Base-by-base conservation (phyloP, 2,797 vertebrate species). In the Amphiprion clarkii region DNA sequence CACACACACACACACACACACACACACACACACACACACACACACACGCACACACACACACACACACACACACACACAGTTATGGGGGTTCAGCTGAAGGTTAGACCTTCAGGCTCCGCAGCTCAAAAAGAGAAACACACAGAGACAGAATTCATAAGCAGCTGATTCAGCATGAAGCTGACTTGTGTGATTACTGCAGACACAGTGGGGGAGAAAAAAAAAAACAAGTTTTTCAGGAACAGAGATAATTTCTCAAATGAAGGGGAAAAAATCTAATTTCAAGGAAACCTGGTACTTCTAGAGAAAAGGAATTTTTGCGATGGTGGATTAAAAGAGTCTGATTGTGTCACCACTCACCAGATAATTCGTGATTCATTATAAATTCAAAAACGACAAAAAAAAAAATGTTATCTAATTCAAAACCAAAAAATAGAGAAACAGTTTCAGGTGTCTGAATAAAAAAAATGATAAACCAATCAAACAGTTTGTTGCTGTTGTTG, bases 21-120 rank as follows among this genome's bases (percentile, higher is more conserved):
- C 29, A 42, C 51, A 25, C 51, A 53, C 6, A 4, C 51, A 71
- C 66, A 23, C 51, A 17, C n/a, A 48, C n/a, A 59, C 42, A 63
- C 42, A 65, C 42, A 68, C 40, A 44, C 27, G 49, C 51, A 67
- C 66, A 68, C 56, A 51, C n/a, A 53, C 25, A 60, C 42, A 63
- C 42, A 65, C 42, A 68, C 33, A 39, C 27, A 53, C 25, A 29
- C 31, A 48, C 51, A 25, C 51, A 53, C 7, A 4, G 66, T 77
- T 81, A 64, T 72, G 78, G 67, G 85, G 86, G 90, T 93, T 91
- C 89, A 93, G 69, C 66, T 52, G 69, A 66, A 74, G 90, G 90
- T 90, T 87, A 93, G 85, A 91, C 90, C 87, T 88, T 83, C 71
- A 87, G 91, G 87, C 90, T 90, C 85, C 71, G 6, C 31, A 4